Evolutionary conservation across 2,113 vertebrate genomes (phyloP), one percentile per base, ranked within the genome.

Genomic region (Thoracochromis brauschi): DNA sequence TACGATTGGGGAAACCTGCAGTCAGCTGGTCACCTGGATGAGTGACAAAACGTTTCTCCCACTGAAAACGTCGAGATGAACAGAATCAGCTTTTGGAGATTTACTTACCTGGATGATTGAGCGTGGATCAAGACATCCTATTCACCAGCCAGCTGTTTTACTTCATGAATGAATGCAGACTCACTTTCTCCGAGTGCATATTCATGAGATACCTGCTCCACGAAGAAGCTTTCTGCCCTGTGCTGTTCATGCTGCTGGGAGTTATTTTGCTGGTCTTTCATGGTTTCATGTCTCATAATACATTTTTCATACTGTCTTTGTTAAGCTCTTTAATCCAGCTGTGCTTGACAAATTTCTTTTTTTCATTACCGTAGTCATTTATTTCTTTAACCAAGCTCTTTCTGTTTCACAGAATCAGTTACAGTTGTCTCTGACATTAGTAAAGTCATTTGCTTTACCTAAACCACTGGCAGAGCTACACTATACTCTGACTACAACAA

Each of bases 331-430:
- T 86, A 71, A 92, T 40, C 53, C 71, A 10, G 57, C 71, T 92
- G 86, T 84, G 68, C 81, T 78, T 38, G 33, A 40, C 29, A 86
- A 93, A 92, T 91, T 90, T 85, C 82, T 16, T 60, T 42, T 10
- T 57, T 19, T 85, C 2, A 8, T 49, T 33, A 81, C 35, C 3
- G 7, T 14, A 5, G n/a, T 35, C 29, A 45, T 9, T 35, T 38
- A 45, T 9, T 35, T 38, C 2, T 14, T 17, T 45, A 47, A 47
- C 24, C 7, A 19, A 75, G 9, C 71, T 75, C 42, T 31, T 29
- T 49, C 3, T 68, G 35, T 68, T 68, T 75, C 24, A 75, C 40
- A 78, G 42, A 49, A 49, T 0, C 42, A 49, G 42, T 29, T 78
- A 31, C 42, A 29, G 3, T 45, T 19, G 68, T 75, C 4, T 29